Base-by-base conservation (phyloP, 2,888 invertebrate species). In the Amiota minor region DNA sequence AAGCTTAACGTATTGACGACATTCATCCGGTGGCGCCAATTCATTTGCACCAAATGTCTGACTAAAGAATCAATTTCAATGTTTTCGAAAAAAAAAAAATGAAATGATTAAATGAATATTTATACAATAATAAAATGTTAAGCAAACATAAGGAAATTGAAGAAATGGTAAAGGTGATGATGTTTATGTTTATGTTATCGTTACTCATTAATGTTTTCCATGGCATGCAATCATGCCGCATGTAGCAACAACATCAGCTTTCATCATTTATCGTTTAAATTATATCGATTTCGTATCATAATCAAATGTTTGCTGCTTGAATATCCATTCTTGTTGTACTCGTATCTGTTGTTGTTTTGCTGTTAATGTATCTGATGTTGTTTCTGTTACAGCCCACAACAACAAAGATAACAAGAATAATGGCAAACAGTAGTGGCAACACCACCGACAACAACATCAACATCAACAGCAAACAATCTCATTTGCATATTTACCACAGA, bases 241-340 rank as follows among this genome's bases (percentile, higher is more conserved):
- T 53, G 35, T 14, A 62, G 23, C 62, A 35, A 14, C 62, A 12
- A 35, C n/a, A 62, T 16, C 18, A 47, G 16, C 65, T 16, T 35
- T 16, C 46, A 65, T 61, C 53, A 68, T 59, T 69, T 49, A 72
- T 79, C 81, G 82, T 83, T 85, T 86, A 83, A 85, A 84, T 86
- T 84, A 86, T 86, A 86, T 86, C 81, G 85, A 85, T 85, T 86
- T 86, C 85, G 85, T 84, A 84, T 84, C 82, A 84, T 84, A 84
- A 84, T 85, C 84, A 86, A 85, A 86, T 86, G 84, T 84, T 84
- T 85, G 85, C 82, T 81, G 81, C 80, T 79, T 85, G 78, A 16
- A 65, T 65, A 65, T 65, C 16, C 53, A 35, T 50, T 4, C 16
- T 16, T 56, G 20, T 56, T 74, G 72, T 10, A 12, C 16, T 35